Percentiles rank a stretch among this genome's conserved stretches.
These are phyloP conservation scores for Batillaria attramentaria DNA, from an alignment of 1,140 invertebrate genomes.

Conservation along the genomic window DNA sequence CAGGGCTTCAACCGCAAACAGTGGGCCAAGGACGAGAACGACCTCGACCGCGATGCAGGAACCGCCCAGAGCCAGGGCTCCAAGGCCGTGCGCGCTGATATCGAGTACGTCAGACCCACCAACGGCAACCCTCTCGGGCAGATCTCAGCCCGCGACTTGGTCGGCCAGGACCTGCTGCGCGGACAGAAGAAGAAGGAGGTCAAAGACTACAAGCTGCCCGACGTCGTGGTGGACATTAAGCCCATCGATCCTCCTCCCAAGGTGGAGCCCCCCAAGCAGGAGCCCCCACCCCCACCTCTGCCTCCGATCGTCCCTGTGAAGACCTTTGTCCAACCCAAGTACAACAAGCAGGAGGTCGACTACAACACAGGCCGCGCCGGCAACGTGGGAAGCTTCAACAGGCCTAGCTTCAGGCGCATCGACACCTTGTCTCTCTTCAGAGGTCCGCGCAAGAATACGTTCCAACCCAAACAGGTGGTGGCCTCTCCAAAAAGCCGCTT, in stretches of 20 bases:
- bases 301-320: conserved; percentile 28
- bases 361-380: conserved; percentile 18
- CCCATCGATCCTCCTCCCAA: conserved; percentile 4
- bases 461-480: background rate
- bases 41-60: background rate
- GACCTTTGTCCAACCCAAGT: conserved; percentile 19
- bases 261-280: conserved; percentile 21
- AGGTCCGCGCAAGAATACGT: background rate
- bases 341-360: conserved; percentile 33
- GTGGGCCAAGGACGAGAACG: conserved; percentile 16
- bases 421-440: background rate
- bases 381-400: conserved; percentile 11
- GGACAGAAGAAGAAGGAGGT: background rate
- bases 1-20: background rate
- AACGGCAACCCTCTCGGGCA: conserved; percentile 16
- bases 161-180: background rate
- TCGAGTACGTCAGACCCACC: background rate
- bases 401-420: conserved; percentile 7
- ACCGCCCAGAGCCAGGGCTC: background rate
- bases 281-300: background rate
- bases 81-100: background rate
- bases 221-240: conserved; percentile 29
- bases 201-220: conserved; percentile 8
- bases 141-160: background rate
- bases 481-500: background rate